Base-by-base conservation (phyloP, 2,888 invertebrate genomes). In the Eurytoma californica region DNA sequence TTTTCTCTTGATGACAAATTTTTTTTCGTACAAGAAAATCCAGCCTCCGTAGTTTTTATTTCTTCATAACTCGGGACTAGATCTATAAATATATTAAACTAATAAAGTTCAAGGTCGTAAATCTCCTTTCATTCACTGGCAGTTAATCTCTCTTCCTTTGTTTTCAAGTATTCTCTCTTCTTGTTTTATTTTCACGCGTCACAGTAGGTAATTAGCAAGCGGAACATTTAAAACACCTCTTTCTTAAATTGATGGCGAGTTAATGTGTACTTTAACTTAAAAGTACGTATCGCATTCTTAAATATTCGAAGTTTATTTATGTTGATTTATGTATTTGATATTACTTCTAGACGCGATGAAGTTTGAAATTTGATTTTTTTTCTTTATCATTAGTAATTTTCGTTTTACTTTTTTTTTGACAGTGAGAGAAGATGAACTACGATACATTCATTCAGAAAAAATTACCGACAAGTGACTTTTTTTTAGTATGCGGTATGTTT, bases 41-140 rank as follows among this genome's bases (percentile, higher is more conserved):
- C 61, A 79, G 77, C 65, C 77, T 75, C 74, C 13, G 74, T 14
- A 66, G 73, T 79, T 79, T 55, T 53, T 63, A 66, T 67, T 72
- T 60, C 14, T 78, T 55, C 66, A 79, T 60, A 72, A 73, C 74
- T 77, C 55, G 70, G 70, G 76, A 82, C 79, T 80, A 82, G 79
- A 82, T 74, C 61, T 79, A 72, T 82, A 79, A 77, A 79, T 74
- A 67, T 79, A 77, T 79, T 55, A 72, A 79, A 74, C 72, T 77
- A 73, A 72, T 78, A 53, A 75, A 78, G 65, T 78, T 77, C 58
- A 77, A 74, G 69, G 58, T 77, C 58, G 58, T 65, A 79, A 65
- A 51, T 70, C 67, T 77, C 61, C 51, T 73, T 75, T 80, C 65
- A 58, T 49, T 75, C 66, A 72, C 68, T 77, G 74, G 74, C 68